Conservation (phyloP, 1,140 invertebrate genomes). For the Hycleus phaleratus region DNA sequence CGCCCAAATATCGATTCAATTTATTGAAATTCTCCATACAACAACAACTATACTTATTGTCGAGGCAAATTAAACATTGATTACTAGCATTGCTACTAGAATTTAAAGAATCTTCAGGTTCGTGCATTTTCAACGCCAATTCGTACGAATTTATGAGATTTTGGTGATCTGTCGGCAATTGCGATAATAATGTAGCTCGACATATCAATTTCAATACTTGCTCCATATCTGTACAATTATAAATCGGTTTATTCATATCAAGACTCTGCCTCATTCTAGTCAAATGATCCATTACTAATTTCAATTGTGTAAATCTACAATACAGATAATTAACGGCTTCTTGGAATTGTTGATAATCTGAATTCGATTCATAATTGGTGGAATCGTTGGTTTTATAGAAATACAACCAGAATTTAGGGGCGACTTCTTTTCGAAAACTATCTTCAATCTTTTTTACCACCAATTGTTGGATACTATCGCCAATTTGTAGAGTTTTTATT, state of each 20-base stretch:
- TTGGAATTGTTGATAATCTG: slow-evolving; percentile 45
- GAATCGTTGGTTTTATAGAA: too few relatives aligned
- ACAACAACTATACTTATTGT: slow-evolving; percentile 40
- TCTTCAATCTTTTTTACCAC: too few relatives aligned
- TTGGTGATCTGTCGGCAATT: slow-evolving; percentile 61
- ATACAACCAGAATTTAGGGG: too few relatives aligned
- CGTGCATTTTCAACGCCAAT: slow-evolving; percentile 66
- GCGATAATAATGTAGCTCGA: slow-evolving; percentile 58
- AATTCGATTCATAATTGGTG: too few relatives aligned
- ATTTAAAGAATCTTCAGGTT: slow-evolving; percentile 45
- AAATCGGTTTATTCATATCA: slow-evolving; percentile 40
- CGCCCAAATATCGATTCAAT: slow-evolving; percentile 49
- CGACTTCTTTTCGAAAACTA: too few relatives aligned
- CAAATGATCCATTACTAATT: slow-evolving; percentile 49
- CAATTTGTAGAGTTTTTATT: slow-evolving; percentile 24
- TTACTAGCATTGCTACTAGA: slow-evolving; percentile 63
- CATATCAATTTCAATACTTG: slow-evolving; percentile 57
- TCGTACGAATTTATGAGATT: slow-evolving; percentile 68
- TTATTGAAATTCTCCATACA: slow-evolving; percentile 8
- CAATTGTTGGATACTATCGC: too few relatives aligned
- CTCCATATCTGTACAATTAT: slow-evolving; percentile 47
- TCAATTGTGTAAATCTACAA: slow-evolving; percentile 47
- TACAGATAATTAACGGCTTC: slow-evolving; percentile 56
- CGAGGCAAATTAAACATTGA: slow-evolving; percentile 74
- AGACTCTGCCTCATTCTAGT: slow-evolving; percentile 44